Evolutionary conservation across 2,888 invertebrate species (phyloP), one percentile per base, ranked within the genome.

Genomic region (Polyommatus iphigenia): DNA sequence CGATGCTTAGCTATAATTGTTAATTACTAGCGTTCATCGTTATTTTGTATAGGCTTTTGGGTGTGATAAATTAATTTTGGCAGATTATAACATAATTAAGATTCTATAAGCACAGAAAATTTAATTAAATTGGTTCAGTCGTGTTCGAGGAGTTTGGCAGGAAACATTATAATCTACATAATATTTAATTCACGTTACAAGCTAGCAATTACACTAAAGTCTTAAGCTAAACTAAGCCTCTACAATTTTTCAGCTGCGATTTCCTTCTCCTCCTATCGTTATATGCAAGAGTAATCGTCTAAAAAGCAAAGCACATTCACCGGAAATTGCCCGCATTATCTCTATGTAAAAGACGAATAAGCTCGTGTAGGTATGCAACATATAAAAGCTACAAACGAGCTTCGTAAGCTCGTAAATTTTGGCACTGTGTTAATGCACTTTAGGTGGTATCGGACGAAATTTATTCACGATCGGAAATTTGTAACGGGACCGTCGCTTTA

Each of bases 391-490:
- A 10, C 24, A 32, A 67, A 67, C 32, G 67, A 67, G 18, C 67
- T 29, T 67, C 62, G 13, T 13, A 29, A 13, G 67, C 67, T 67
- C 67, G 67, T 67, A 67, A 67, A 67, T 67, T 67, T 67, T 67
- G 67, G 67, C 67, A 32, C 62, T 62, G 67, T 32, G 67, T 67
- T 67, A 67, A 67, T 67, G 67, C 29, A 67, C 29, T 67, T 67
- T 32, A 62, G 62, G 62, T 67, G 67, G 67, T 67, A 67, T 67
- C 29, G 67, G 29, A 67, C 67, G 15, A 67, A 67, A 67, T 67
- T 67, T 67, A 67, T 67, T 67, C 67, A 67, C 29, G 5, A 67
- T 32, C 67, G 62, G 62, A 24, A 20, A 62, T 62, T 32, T 4
- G 67, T 67, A 67, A 67, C 67, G 67, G 67, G 67, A 67, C 29